Evolutionary conservation across 2,888 invertebrate species (phyloP).

Genomic region (Erannis defoliaria): DNA sequence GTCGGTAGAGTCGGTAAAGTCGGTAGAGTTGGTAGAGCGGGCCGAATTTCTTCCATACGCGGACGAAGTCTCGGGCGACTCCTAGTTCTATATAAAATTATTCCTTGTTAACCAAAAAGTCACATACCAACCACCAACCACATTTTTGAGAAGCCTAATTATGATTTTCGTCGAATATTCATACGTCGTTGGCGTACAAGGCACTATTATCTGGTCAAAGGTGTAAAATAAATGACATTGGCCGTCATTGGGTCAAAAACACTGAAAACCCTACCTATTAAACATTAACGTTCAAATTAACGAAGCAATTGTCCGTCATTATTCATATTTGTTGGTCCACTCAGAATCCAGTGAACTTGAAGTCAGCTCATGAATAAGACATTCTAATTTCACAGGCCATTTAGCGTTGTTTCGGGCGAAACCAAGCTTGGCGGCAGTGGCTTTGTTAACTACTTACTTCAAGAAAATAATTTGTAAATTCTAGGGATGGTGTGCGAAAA

Average conservation of each 20-base stretch:
- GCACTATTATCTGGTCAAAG: too few species aligned
- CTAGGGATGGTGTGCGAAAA: background rate
- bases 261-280: background rate
- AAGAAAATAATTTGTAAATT: background rate
- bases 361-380: conserved; percentile 47
- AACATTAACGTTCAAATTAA: conserved; percentile 7
- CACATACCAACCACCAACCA: too few species aligned
- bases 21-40: too few species aligned
- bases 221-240: too few species aligned
- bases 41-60: too few species aligned
- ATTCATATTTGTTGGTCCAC: conserved; percentile 14
- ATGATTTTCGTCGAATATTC: too few species aligned
- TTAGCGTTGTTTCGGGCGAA: conserved; percentile 28
- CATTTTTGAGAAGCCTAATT: too few species aligned
- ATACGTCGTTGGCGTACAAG: too few species aligned
- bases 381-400: conserved; percentile 48
- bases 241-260: background rate
- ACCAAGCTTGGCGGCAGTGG: background rate
- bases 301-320: background rate
- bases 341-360: conserved; percentile 21
- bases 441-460: background rate
- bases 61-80: too few species aligned
- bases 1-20: too few species aligned
- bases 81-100: too few species aligned
- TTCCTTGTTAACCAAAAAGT: too few species aligned